phyloP scores from a whole-genome alignment of 1,140 invertebrate genomes.

The Drepana arcuata region DNA sequence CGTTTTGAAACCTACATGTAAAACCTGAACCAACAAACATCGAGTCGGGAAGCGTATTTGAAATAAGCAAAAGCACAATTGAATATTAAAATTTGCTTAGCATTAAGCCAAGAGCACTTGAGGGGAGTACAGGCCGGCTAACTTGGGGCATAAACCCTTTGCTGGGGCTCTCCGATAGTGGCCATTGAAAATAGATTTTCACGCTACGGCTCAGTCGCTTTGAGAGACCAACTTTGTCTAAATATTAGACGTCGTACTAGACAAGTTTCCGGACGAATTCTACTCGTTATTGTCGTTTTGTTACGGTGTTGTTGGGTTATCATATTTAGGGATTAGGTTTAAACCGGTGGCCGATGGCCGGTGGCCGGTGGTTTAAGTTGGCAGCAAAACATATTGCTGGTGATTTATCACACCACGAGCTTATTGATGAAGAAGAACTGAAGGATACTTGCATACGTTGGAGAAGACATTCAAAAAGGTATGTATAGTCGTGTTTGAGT shows the following conservation, averaged over 20 bases:
- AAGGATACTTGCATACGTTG: too few relatives aligned
- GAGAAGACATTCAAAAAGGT: too few relatives aligned
- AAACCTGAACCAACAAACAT: too few relatives aligned
- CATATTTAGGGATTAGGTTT: background rate
- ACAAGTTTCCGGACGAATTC: constrained; percentile 6
- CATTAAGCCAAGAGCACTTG: constrained; percentile 40
- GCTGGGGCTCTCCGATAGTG: constrained; percentile 55
- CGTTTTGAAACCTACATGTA: too few relatives aligned
- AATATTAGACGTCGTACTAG: constrained; percentile 28
- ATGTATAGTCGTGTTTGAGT: too few relatives aligned
- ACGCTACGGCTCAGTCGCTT: constrained; percentile 48
- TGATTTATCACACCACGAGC: too few relatives aligned
- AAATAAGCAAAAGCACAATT: constrained; percentile 52
- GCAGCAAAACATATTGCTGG: too few relatives aligned
- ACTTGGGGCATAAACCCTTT: constrained; percentile 54
- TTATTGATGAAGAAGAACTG: too few relatives aligned
- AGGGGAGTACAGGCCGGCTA: constrained; percentile 44
- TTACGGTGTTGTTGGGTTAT: too few relatives aligned
- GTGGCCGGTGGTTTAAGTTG: too few relatives aligned
- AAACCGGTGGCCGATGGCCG: background rate
- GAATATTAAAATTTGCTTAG: constrained; percentile 68
- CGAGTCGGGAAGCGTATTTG: constrained; percentile 26
- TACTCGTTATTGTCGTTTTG: background rate
- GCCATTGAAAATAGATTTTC: constrained; percentile 69
- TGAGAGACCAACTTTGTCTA: constrained; percentile 50